Evolutionary conservation across 2,888 invertebrate genomes (phyloP), one percentile per base, ranked within the genome.

Genomic region (Globia sparganii): DNA sequence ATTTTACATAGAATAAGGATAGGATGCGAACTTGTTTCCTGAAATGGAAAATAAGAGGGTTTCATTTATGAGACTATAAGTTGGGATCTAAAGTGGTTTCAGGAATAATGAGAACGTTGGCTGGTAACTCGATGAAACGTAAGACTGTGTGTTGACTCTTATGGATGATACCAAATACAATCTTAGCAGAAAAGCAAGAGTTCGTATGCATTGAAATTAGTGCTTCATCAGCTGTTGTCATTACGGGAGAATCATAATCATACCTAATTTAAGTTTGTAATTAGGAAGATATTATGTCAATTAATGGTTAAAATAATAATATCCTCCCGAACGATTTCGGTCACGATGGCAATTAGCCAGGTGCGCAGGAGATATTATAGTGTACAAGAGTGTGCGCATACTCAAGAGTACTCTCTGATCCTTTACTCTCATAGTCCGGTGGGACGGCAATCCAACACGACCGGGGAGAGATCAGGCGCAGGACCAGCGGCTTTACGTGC

Each of bases 11-110:
- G 25, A 62, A 61, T 40, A 75, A 70, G 28, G 25, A 31, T n/a
- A n/a, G 15, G 11, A 43, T 76, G 65, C 8, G 46, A 67, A 77
- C 66, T 40, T 61, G 49, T 66, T 70, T 70, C 61, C 56, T 70
- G 65, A 66, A 77, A 77, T 77, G 66, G 83, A 70, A 77, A 82
- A 64, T 31, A 53, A 43, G 3, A 69, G 56, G 53, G 25, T 77
- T 61, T 46, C 70, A 66, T 77, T 37, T 77, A 43, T 53, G 53
- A 81, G 59, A 53, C 65, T 74, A n/a, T 73, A 67, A 56, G 49
- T 62, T 71, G 40, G 78, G 49, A 49, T 72, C 40, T 58, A 53
- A 76, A 81, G 59, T 71, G 43, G 67, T 53, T 83, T 71, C n/a
- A 68, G 46, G 25, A 58, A 76, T 70, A 72, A 78, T 83, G 78